phyloP scores from a whole-genome alignment of 37 sponge, comb jelly and placozoan genomes.

The Agelas oroides region DNA sequence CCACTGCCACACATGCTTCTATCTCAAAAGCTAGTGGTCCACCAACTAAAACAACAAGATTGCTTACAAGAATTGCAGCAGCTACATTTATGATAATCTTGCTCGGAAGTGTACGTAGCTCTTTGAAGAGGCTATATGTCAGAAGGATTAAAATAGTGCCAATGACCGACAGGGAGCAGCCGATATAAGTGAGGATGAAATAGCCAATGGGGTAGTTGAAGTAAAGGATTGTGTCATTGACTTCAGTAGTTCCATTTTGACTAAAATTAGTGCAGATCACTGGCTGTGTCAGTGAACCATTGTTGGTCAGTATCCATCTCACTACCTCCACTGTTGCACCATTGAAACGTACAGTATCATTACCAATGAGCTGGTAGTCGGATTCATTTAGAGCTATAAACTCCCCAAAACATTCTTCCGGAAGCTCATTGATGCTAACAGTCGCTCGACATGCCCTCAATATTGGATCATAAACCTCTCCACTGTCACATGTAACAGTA shows the following conservation, averaged over 20 bases:
- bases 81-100: conserved; percentile 56
- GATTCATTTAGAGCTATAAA: conserved; percentile 23
- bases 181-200: conserved; percentile 44
- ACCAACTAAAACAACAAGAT: conserved; percentile 21
- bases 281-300: neutral
- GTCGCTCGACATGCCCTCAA: conserved; percentile 6
- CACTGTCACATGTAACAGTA: neutral
- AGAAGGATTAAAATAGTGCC: conserved; percentile 40
- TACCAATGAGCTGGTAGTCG: conserved; percentile 11
- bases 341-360: neutral
- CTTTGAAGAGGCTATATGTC: conserved; percentile 64
- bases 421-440: conserved; percentile 2
- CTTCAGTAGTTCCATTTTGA: neutral
- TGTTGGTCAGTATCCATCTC: neutral
- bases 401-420: neutral
- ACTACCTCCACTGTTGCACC: conserved; percentile 5
- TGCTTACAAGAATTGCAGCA: conserved; percentile 29
- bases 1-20: conserved; percentile 21
- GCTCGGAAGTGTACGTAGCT: conserved; percentile 50
- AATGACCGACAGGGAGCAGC: conserved; percentile 59
- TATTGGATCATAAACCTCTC: neutral
- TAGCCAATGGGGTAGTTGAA: conserved; percentile 11
- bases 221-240: neutral
- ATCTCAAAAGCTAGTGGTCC: neutral
- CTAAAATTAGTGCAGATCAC: conserved; percentile 37